Conservation (phyloP, 2,888 invertebrate species). For the Drosophila paracracens region DNA sequence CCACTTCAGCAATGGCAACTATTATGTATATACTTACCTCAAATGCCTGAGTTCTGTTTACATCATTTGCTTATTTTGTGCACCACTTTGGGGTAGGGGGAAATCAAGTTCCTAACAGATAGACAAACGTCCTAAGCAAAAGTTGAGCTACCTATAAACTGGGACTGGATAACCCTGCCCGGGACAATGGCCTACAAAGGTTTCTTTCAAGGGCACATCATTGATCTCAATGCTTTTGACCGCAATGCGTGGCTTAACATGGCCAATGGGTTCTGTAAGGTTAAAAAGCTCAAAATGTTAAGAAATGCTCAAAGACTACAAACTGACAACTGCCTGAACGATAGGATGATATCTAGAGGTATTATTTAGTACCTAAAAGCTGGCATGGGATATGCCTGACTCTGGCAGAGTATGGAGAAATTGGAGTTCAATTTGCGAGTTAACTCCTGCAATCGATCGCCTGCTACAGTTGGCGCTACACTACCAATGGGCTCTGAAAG, state of each 20-base stretch:
- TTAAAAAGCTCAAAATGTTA: background rate
- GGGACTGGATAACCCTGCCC: slow-evolving; percentile 89
- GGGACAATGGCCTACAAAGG: slow-evolving; percentile 86
- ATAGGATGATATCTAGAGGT: accelerated
- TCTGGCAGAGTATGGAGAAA: slow-evolving; percentile 89
- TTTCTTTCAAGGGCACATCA: slow-evolving; percentile 69
- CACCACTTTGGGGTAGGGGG: slow-evolving; percentile 26
- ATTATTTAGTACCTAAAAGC: slow-evolving; percentile 88
- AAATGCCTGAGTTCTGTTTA: background rate
- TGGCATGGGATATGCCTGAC: slow-evolving; percentile 91
- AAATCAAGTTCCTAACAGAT: slow-evolving; percentile 30
- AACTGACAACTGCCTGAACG: slow-evolving; percentile 51
- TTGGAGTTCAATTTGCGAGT: slow-evolving; percentile 84
- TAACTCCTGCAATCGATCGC: slow-evolving; percentile 86
- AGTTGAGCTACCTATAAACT: slow-evolving; percentile 87
- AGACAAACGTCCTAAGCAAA: slow-evolving; percentile 29
- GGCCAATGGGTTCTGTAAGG: slow-evolving; percentile 82
- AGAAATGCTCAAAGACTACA: background rate
- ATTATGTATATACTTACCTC: slow-evolving; percentile 53
- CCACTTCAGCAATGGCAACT: accelerated
- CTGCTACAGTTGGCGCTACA: slow-evolving; percentile 88
- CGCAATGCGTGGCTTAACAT: slow-evolving; percentile 82
- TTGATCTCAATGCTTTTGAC: slow-evolving; percentile 83
- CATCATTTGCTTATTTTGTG: slow-evolving; percentile 59
- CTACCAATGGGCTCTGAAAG: slow-evolving; percentile 89